Percentiles rank a stretch among this genome's conserved stretches.
Conservation (phyloP, 2,888 invertebrate species). For the Holacanthella duospinosa region DNA sequence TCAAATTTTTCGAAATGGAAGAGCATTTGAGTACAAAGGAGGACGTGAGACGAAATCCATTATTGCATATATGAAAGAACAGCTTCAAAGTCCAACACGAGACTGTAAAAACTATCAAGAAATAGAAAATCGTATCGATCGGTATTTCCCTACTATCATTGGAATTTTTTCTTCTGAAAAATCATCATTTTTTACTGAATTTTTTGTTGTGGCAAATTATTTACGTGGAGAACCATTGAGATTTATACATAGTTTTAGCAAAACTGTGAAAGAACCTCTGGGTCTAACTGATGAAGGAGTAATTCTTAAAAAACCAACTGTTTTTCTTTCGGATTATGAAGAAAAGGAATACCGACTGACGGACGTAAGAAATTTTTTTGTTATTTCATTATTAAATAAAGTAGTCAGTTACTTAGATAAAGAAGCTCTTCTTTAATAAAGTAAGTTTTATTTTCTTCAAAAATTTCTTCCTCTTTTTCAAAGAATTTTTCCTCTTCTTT, state of each 20-base stretch:
- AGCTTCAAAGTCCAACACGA: constrained; percentile 44
- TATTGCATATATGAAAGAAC: constrained; percentile 46
- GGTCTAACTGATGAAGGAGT: constrained; percentile 41
- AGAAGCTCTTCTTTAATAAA: not conserved
- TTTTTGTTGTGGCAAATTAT: constrained; percentile 44
- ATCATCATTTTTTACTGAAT: constrained; percentile 42
- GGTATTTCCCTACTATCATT: constrained; percentile 45
- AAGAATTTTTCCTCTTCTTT: too few relatives aligned
- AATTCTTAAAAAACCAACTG: constrained; percentile 45
- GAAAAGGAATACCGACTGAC: constrained; percentile 42
- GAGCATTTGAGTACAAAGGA: constrained; percentile 47
- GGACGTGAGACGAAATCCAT: constrained; percentile 43
- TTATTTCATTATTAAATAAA: too few relatives aligned
- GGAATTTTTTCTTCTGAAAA: constrained; percentile 46
- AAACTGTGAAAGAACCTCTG: constrained; percentile 39
- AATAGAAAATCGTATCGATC: constrained; percentile 41
- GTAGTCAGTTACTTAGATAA: too few relatives aligned
- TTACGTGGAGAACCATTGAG: constrained; percentile 42
- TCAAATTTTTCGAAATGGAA: constrained; percentile 43
- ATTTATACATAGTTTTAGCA: constrained; percentile 45
- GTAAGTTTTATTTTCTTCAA: not conserved
- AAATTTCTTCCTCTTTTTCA: not conserved
- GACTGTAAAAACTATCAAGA: constrained; percentile 40
- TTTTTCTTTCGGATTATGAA: constrained; percentile 47
- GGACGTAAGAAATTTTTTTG: constrained; percentile 40